Percentiles rank a stretch among this genome's conserved stretches.
Conservation (phyloP, 2,888 invertebrate genomes). For the Chrysolina haemoptera region DNA sequence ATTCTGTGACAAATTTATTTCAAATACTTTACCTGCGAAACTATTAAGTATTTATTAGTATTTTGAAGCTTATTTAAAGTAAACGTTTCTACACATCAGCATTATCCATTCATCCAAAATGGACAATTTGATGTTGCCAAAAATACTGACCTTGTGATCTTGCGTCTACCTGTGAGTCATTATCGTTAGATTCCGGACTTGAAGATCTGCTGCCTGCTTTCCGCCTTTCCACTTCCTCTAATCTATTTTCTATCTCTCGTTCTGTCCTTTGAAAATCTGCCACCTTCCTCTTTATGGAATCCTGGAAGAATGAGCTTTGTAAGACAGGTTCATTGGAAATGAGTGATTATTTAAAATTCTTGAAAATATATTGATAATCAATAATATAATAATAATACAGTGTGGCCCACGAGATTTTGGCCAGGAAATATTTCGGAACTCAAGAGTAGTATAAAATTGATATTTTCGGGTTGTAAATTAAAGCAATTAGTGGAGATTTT, state of each 20-base stretch:
- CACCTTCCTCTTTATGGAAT: slow-evolving; percentile 75
- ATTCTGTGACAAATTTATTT: neutral
- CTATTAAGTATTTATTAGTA: neutral
- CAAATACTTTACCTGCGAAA: slow-evolving; percentile 12
- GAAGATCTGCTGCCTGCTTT: slow-evolving; percentile 66
- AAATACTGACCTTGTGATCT: slow-evolving; percentile 66
- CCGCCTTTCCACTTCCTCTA: slow-evolving; percentile 76
- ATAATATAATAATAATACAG: too few relatives aligned
- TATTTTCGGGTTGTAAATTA: too few relatives aligned
- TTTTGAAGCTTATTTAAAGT: neutral
- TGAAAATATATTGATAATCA: too few relatives aligned
- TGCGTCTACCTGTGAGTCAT: slow-evolving; percentile 69
- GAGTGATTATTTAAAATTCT: too few relatives aligned
- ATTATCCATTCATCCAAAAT: slow-evolving; percentile 7
- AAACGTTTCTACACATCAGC: neutral
- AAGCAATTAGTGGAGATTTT: too few relatives aligned
- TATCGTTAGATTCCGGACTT: slow-evolving; percentile 69
- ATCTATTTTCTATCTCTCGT: slow-evolving; percentile 81
- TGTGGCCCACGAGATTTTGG: too few relatives aligned
- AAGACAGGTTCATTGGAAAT: too few relatives aligned
- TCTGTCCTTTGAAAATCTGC: slow-evolving; percentile 82
- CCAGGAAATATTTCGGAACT: too few relatives aligned
- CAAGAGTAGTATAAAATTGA: too few relatives aligned
- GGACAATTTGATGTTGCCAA: slow-evolving; percentile 1
- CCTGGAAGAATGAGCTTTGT: slow-evolving; percentile 56